Percentiles rank a stretch among this genome's conserved stretches.
These are phyloP conservation scores for Hippolais icterina DNA, from an alignment of 2,113 vertebrate species.

Conservation along the genomic window DNA sequence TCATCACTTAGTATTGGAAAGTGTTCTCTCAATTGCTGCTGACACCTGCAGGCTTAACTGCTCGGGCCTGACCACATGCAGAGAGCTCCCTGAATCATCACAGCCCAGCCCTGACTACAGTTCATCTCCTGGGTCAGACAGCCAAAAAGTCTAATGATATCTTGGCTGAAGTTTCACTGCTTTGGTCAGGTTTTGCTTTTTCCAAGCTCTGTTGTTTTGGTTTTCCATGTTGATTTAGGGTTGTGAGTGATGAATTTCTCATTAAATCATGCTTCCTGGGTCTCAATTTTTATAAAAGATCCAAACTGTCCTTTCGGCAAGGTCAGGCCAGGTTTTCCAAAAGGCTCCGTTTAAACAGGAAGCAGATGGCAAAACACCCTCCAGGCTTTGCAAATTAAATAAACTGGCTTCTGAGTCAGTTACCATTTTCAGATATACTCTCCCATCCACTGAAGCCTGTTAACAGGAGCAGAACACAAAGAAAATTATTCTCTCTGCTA, in stretches of 20 bases:
- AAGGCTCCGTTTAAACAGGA: not conserved
- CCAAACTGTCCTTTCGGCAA: not conserved
- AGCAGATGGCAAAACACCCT: conserved; percentile 44
- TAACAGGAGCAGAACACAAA: not conserved
- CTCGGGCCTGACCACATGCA: not conserved
- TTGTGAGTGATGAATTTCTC: not conserved
- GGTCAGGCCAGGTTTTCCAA: conserved; percentile 54
- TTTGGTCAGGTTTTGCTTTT: not conserved
- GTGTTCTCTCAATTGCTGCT: not conserved
- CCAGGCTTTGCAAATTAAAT: conserved; percentile 19
- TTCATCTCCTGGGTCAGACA: not conserved
- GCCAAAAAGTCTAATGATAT: not conserved
- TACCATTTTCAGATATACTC: not conserved
- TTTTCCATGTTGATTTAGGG: not conserved
- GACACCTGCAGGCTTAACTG: not conserved
- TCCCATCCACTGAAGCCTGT: not conserved
- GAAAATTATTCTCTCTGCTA: not conserved
- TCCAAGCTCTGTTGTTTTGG: not conserved
- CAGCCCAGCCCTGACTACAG: not conserved
- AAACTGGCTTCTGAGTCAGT: not conserved
- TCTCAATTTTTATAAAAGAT: not conserved
- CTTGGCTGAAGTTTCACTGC: not conserved
- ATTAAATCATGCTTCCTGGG: not conserved
- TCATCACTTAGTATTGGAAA: not conserved
- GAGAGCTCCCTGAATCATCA: not conserved